Base-by-base conservation (phyloP, 2,888 invertebrate species). In the Pterostichus niger region DNA sequence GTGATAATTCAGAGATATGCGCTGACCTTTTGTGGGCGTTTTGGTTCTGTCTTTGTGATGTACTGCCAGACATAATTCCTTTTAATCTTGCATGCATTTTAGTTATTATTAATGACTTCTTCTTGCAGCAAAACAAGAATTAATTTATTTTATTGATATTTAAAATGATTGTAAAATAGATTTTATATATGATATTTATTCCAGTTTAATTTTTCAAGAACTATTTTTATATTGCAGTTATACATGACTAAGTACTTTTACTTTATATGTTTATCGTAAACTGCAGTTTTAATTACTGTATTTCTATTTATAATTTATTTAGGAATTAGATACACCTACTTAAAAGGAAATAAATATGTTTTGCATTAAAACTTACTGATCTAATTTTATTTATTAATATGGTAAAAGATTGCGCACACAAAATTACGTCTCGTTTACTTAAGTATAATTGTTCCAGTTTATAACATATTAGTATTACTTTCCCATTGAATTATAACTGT, bases 371-470 rank as follows among this genome's bases (percentile, higher is more conserved):
- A 44, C 11, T 44, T n/a, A n/a, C n/a, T n/a, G n/a, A n/a, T n/a
- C 11, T 44, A 44, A 10, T 44, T 44, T 10, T 44, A 44, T 44
- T 44, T 44, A 49, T 49, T n/a, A 49, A 11, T 49, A 49, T 49
- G 49, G 49, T n/a, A 5, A 49, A 49, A 4, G 10, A 49, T 49
- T 49, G 11, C 49, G 24, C 52, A 10, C 52, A 17, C 17, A 56
- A 56, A 52, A 56, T 56, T 56, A 44, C 15, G 17, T 71, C 44
- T 44, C 44, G 40, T 71, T 71, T 44, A 71, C 9, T 71, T 15
- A 17, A 71, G 31, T 52, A 75, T 75, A 75, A 75, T 75, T 52
- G 75, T 75, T 52, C 75, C 33, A 75, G 75, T 52, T 49, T 52
- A 52, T 52, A 52, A 49, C n/a, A 49, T 64, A 64, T 33, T 64